These are phyloP conservation scores for Melanotaenia trifasciata DNA, from an alignment of 2,797 vertebrate species.

Conservation along the genomic window DNA sequence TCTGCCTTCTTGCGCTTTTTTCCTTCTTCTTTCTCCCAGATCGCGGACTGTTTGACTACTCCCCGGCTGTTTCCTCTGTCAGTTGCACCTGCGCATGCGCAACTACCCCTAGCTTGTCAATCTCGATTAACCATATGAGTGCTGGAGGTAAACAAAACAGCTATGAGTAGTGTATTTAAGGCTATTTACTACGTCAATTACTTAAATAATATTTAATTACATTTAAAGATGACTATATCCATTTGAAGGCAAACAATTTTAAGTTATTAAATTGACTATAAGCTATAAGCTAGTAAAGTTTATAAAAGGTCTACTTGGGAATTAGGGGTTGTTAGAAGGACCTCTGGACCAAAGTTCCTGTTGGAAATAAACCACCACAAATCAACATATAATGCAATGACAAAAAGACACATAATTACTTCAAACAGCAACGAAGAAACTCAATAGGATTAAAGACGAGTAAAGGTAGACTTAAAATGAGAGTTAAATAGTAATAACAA, in stretches of 20 bases:
- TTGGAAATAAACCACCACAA: not conserved
- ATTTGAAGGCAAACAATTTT: not conserved
- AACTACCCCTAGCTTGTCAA: slow-evolving; percentile 74
- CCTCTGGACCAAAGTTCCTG: not conserved
- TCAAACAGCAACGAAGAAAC: not conserved
- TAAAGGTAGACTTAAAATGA: not conserved
- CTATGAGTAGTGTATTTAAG: not conserved
- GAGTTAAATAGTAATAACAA: not conserved
- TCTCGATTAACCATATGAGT: slow-evolving; percentile 76
- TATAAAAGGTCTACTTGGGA: not conserved
- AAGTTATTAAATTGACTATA: not conserved
- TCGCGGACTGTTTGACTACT: slow-evolving; percentile 74
- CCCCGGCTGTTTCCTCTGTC: slow-evolving; percentile 83
- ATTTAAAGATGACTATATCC: not conserved
- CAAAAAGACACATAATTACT: not conserved
- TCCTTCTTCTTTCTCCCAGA: slow-evolving; percentile 48
- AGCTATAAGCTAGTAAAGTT: not conserved
- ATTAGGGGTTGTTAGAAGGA: not conserved
- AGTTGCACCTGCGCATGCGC: slow-evolving; percentile 79
- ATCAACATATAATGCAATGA: not conserved
- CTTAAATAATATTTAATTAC: not conserved
- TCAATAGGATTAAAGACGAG: not conserved
- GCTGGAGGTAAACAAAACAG: slow-evolving; percentile 66
- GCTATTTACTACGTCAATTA: not conserved
- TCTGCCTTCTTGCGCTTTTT: slow-evolving; percentile 20